Evolutionary conservation across 1,140 invertebrate genomes (phyloP), one percentile per base, ranked within the genome.

Genomic region (Prorops nasuta): DNA sequence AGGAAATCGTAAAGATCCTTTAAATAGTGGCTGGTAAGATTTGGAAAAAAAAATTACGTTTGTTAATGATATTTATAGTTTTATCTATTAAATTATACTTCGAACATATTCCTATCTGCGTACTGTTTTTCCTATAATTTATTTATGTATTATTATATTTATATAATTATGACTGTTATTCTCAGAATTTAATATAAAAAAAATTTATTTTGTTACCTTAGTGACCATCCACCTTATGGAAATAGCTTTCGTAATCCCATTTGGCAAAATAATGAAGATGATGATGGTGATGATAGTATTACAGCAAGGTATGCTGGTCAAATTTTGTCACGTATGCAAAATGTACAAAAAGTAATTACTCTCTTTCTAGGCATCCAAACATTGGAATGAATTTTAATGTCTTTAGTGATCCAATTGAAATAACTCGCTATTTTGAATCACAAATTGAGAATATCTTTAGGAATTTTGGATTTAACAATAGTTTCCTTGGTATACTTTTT

Each of bases 191-290:
- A 41, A 18, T 49, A 18, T 17, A 31, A 14, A 32, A 15, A 2
- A 46, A 46, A 47, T 42, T 35, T 19, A 16, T 36, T 48, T 37
- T 70, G 66, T 14, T 53, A n/a, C n/a, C n/a, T 60, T 37, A 47
- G 52, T n/a, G 53, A 66, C 17, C 20, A 55, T 37, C 38, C 36
- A 20, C 14, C 46, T 36, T 14, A 44, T 50, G 19, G 51, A 40
- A 16, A 44, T 69, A 51, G 39, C 36, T 73, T 74, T 42, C 58
- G 60, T 34, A 66, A 74, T 56, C 65, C 71, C 18, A 69, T 74
- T 55, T 75, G 71, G 70, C 59, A 69, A 31, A 67, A 53, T 22
- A 60, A 71, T 39, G 59, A 67, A 2, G 63, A 69, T 16, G 69
- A 71, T 9, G 60, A 66, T 21, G 62, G 67, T 42, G 57, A 66